Evolutionary conservation across 2,888 invertebrate species (phyloP), one percentile per base, ranked within the genome.

Genomic region (Elgonia sp.): DNA sequence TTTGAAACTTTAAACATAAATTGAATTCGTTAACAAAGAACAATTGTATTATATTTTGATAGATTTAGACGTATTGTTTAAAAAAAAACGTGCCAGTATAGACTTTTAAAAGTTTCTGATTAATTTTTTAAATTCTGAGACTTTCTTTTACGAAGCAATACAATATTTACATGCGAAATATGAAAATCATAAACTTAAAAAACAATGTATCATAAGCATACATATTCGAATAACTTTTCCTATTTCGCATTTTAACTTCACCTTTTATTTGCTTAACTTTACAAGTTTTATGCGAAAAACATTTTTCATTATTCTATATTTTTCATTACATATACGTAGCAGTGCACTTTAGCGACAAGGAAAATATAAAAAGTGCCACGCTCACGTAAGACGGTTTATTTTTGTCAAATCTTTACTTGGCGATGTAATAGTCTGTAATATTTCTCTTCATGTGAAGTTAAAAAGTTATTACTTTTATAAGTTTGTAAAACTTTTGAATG

Each of bases 401-500:
- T 63, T 81, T 65, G 55, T 62, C 57, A 86, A 75, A 86, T 85
- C 86, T 81, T 76, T 76, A 76, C 81, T 55, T 20, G 50, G 81
- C 55, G 37, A 81, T 63, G 76, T 86, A 81, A 86, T 70, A 10
- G 81, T 53, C 57, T 81, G 86, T 81, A 81, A 76, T 86, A 81
- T 86, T 81, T 86, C 81, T 81, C 40, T 76, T 86, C 70, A 57
- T 70, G 50, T 57, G 69, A 29, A 81, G 63, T 81, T 86, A 81
- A 81, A 86, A 86, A 76, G 81, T 75, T 76, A 86, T 86, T 77
- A 85, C 85, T 76, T 82, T 82, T 77, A 72, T 82, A 86, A 86
- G 81, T 86, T 86, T 76, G 65, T 65, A 72, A 65, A 82, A 82
- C 37, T 82, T 62, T 75, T 70, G 57, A 70, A 86, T 42, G 81